Conservation (phyloP, 2,888 invertebrate genomes). For the Arrhopalites spinosus region DNA sequence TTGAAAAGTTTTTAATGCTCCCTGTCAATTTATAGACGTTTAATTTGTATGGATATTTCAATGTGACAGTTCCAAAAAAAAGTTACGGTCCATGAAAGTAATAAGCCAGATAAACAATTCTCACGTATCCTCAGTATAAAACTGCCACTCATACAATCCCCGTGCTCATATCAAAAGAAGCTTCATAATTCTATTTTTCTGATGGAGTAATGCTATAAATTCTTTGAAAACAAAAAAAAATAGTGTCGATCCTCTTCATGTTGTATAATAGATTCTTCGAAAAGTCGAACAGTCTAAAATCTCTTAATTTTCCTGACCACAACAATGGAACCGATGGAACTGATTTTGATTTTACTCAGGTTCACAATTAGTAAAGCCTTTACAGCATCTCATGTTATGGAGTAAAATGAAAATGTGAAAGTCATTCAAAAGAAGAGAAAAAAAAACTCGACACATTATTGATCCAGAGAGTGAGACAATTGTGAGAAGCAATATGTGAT, state of each 20-base stretch:
- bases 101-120: not conserved
- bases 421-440: too few species aligned
- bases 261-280: too few species aligned
- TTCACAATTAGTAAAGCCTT: not conserved
- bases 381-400: not conserved
- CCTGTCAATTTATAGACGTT: not conserved
- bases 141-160: too few species aligned
- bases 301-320: conserved; percentile 15
- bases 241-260: too few species aligned
- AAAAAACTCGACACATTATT: conserved; percentile 5
- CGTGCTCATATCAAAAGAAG: too few species aligned
- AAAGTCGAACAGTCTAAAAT: too few species aligned
- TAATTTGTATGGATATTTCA: not conserved
- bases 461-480: not conserved
- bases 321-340: not conserved
- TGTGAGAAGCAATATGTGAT: not conserved
- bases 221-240: too few species aligned
- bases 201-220: too few species aligned
- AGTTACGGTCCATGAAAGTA: conserved; percentile 4
- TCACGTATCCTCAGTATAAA: conserved; percentile 1
- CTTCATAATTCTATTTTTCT: too few species aligned
- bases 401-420: not conserved
- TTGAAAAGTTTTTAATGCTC: not conserved
- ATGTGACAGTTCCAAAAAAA: too few species aligned
- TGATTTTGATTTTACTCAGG: not conserved